Conservation (phyloP, 2,113 vertebrate species). For the Notothenia rossii region DNA sequence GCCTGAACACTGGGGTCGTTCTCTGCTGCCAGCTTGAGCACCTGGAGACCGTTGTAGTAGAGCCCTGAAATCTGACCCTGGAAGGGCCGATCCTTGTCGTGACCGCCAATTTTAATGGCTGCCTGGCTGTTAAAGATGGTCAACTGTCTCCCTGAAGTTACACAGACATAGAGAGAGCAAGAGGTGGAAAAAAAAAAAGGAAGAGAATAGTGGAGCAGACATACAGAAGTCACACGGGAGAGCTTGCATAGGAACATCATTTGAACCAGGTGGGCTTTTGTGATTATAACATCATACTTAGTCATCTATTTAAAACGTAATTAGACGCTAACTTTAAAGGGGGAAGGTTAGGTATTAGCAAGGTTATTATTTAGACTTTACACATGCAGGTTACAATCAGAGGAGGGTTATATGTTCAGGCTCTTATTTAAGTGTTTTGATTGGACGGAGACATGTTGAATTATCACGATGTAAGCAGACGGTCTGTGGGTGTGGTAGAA, state of each 20-base stretch:
- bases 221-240: slow-evolving; percentile 43
- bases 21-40: slow-evolving; percentile 94
- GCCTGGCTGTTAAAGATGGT: slow-evolving; percentile 99
- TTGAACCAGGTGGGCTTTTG: slow-evolving; percentile 54
- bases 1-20: slow-evolving; percentile 91
- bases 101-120: slow-evolving; percentile 93
- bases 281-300: slow-evolving; percentile 33
- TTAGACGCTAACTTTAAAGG: slow-evolving; percentile 50
- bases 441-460: slow-evolving; percentile 35
- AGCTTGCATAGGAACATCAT: slow-evolving; percentile 37
- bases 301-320: slow-evolving; percentile 34
- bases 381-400: slow-evolving; percentile 57
- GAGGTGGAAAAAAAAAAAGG: slow-evolving; percentile 40
- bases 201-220: slow-evolving; percentile 56
- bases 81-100: slow-evolving; percentile 92
- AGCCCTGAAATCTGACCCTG: slow-evolving; percentile 96
- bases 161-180: slow-evolving; percentile 54
- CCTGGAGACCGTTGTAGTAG: slow-evolving; percentile 96
- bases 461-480: slow-evolving; percentile 37
- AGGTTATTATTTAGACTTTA: slow-evolving; percentile 48
- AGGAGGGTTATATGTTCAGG: slow-evolving; percentile 57
- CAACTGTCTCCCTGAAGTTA: slow-evolving; percentile 91
- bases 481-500: slow-evolving; percentile 8
- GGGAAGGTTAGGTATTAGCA: slow-evolving; percentile 41
- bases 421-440: slow-evolving; percentile 64